Evolutionary conservation across 2,888 invertebrate species (phyloP), one percentile per base, ranked within the genome.

Genomic region (Hedychridium roseum): DNA sequence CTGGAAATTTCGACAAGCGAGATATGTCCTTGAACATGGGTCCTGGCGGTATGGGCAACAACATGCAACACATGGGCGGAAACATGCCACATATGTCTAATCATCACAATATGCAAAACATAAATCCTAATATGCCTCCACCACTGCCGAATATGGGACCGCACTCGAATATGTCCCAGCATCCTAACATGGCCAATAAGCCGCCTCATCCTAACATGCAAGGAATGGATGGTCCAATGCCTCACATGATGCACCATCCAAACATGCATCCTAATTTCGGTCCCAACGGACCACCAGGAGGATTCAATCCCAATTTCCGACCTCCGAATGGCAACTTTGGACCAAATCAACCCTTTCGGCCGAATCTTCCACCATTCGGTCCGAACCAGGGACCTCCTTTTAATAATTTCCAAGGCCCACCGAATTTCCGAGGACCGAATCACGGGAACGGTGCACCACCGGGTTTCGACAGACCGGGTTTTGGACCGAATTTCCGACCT

Each of bases 31-130:
- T 66, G 23, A 57, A 53, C 2, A 58, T 68, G 32, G 54, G 55
- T 4, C 61, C 64, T 16, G 55, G 57, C 12, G n/a, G n/a, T n/a
- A 61, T 63, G 15, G 50, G 60, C 6, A 64, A 64, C 31, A 56
- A 49, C 4, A 42, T 60, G 36, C 50, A 62, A 1, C 64, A 64
- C 11, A 50, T 68, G 41, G 44, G 59, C 17, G 61, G 62, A 17
- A 59, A 45, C 6, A 49, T 64, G 38, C 43, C 64, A 2, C 66
- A 66, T 21, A 57, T 64, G 43, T 31, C 70, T 2, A 73, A 69
- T 55, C 74, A 74, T 34, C 71, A 73, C 31, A 74, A 74, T 17
- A 73, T 74, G 67, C 76, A 76, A 43, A 70, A 73, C 11, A 70
- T 76, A 4, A 75, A 72, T 52, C 68, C 76, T 0, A 71, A 74